A percentile compares a stretch with the other conserved stretches of the same genome.
phyloP scores from a whole-genome alignment of 1,140 invertebrate species.

The Drosophila triauraria region DNA sequence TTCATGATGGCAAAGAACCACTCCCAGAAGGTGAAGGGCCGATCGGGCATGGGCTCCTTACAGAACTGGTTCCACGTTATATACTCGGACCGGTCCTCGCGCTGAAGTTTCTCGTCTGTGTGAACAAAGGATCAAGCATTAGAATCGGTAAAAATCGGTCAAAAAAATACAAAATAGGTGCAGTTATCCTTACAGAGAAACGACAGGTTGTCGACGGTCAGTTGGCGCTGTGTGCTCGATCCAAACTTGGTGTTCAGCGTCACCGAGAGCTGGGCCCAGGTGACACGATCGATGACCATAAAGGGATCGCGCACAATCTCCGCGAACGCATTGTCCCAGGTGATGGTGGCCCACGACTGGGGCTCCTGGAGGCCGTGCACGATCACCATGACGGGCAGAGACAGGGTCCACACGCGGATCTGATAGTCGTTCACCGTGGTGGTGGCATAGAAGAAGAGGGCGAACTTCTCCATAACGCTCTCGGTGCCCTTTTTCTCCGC shows the following conservation, averaged over 20 bases:
- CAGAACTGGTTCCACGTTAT: conserved; percentile 97
- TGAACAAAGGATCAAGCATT: not conserved
- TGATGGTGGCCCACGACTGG: conserved; percentile 98
- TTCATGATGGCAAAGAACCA: conserved; percentile 99
- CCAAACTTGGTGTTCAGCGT: conserved; percentile 96
- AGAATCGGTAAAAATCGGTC: not conserved
- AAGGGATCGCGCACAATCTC: conserved; percentile 96
- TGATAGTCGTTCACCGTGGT: conserved; percentile 77
- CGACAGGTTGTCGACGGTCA: conserved; percentile 93
- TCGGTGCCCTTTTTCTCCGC: conserved; percentile 97
- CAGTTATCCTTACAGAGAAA: conserved; percentile 90
- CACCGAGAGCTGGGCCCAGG: conserved; percentile 94
- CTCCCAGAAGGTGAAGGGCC: conserved; percentile 99
- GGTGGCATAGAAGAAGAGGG: conserved; percentile 94
- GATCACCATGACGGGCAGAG: conserved; percentile 98
- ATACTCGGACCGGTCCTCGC: conserved; percentile 86
- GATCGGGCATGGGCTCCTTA: conserved; percentile 95
- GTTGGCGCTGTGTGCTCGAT: conserved; percentile 91
- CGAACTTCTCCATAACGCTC: conserved; percentile 99
- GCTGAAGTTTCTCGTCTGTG: conserved; percentile 84
- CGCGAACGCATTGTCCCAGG: conserved; percentile 99
- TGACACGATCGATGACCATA: conserved; percentile 94
- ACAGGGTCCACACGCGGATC: conserved; percentile 92
- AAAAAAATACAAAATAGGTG: not conserved
- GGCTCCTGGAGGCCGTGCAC: conserved; percentile 99